Base-by-base conservation (phyloP, 2,797 vertebrate genomes). In the Kryptolebias ocellatus region DNA sequence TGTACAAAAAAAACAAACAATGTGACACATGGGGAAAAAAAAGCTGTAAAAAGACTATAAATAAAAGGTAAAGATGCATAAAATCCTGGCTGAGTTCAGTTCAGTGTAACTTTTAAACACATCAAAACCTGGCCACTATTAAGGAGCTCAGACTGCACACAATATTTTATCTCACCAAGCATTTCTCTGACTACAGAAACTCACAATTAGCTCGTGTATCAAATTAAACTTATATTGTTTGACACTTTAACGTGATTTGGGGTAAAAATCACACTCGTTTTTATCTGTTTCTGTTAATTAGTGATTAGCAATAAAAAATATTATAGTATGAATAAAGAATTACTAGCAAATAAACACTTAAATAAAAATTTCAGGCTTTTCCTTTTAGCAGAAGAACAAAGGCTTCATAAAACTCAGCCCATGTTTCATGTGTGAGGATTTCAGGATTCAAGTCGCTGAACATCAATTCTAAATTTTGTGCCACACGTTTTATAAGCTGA, bases 81-180 rank as follows among this genome's bases (percentile, higher is more conserved):
- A 5, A 37, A 52, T 63, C 34, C 53, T 76, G 16, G 49, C 58
- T 68, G 66, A 64, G 39, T 60, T 74, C 1, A 50, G 67, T 74
- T 69, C 73, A 72, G 49, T 16, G 4, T 28, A 58, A 59, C 61
- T 64, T 63, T 53, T 59, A 70, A 81, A 70, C 50, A 65, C 42
- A 73, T 69, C 71, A 73, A 52, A 57, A 64, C 20, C 74, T 5
- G 34, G 28, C 46, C 29, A 14, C 50, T 45, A 27, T 42, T 39
- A 39, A 7, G n/a, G 52, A 53, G 45, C 50, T 60, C 49, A 53
- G 10, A 39, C 15, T 9, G 39, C 63, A 52, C 60, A 56, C 42
- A 28, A 27, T 9, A 17, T 60, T 60, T 7, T 52, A 69, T 12
- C 14, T 52, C 28, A 42, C 31, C 53, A 39, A 37, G 34, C 10